Conservation (phyloP, 2,113 vertebrate genomes). For the Orycteropus afer region DNA sequence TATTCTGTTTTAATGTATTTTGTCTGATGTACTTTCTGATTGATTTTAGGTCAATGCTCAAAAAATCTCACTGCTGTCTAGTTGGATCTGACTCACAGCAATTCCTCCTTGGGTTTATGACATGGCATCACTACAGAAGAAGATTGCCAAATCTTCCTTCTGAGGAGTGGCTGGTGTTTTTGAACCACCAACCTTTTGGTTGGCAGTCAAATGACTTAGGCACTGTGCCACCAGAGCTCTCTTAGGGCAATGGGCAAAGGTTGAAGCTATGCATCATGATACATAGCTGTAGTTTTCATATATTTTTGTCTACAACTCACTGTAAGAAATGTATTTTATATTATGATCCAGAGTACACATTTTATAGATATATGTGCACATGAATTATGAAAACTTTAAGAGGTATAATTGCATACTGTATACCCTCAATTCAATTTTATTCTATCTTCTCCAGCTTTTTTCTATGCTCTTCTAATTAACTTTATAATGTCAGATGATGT, state of each 20-base stretch:
- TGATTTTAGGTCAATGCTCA: not conserved
- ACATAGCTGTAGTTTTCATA: not conserved
- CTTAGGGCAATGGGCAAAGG: rapidly evolving
- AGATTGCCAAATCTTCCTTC: no score
- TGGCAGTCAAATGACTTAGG: no score
- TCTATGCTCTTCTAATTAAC: not conserved
- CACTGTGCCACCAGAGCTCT: no score
- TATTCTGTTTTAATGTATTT: not conserved
- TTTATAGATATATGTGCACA: not conserved
- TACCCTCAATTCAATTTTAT: not conserved
- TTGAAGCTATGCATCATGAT: not conserved
- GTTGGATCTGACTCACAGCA: no score
- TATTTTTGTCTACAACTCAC: not conserved
- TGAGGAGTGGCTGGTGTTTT: no score
- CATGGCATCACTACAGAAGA: no score
- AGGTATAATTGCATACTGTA: not conserved
- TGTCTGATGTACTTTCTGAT: not conserved
- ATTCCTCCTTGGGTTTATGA: no score
- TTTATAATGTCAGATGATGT: not conserved
- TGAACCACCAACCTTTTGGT: no score
- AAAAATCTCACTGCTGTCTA: no score
- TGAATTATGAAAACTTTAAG: not conserved
- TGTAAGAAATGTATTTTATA: not conserved
- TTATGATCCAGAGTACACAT: not conserved
- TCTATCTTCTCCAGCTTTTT: not conserved